Base-by-base conservation (phyloP, 2,888 invertebrate genomes). In the Oscheius sp. region DNA sequence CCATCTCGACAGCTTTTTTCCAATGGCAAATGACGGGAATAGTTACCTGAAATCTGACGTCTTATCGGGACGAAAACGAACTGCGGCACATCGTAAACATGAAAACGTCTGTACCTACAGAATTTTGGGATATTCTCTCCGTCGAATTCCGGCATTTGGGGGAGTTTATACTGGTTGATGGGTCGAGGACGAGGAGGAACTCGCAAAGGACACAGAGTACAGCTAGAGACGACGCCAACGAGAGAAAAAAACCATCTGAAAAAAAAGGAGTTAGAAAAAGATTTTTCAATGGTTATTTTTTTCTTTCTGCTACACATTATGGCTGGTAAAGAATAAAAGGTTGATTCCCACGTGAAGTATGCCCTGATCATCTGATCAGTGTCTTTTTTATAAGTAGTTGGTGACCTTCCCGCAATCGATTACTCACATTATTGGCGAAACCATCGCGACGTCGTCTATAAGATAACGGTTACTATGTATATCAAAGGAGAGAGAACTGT, bases 121-220 rank as follows among this genome's bases (percentile, higher is more conserved):
- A 80, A 73, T 45, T 75, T 66, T 4, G 76, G 77, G 41, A 78
- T 68, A 9, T 57, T 61, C 62, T 79, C 77, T 28, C 74, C 65
- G 32, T 70, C 56, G 4, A 75, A 38, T 2, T 71, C 67, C n/a
- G 65, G 62, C 8, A 71, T 59, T 12, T 72, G 71, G 3, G 84
- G 84, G 14, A 85, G 68, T 30, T 82, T 78, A 67, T 85, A 84
- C 65, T 84, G 84, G 68, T 84, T 85, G 54, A 84, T 67, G 6
- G 84, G 84, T 30, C 82, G 73, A 0, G 84, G 84, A 36, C 80
- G 49, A 2, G 81, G 81, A 14, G 81, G 81, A 3, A 72, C 72
- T 44, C 78, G 67, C 32, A 79, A 70, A 26, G 73, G 74, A 64
- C 80, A 80, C 1, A 80, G 69, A 9, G 78, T 74, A 66, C 80